phyloP scores from a whole-genome alignment of 2,113 vertebrate genomes.

The Oreochromis spilurus region DNA sequence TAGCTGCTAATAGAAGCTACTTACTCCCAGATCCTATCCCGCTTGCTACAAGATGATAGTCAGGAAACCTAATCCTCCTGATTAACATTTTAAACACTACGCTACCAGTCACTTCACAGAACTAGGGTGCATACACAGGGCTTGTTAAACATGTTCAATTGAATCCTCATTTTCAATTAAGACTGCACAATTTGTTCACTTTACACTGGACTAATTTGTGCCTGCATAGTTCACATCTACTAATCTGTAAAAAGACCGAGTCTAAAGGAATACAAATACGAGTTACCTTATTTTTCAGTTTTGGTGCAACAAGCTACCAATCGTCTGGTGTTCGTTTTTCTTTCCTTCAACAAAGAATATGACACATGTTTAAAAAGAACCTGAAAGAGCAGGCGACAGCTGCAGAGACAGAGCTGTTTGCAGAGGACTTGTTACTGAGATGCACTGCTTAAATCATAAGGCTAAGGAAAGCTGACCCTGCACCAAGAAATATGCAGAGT shows the following conservation, averaged over 20 bases:
- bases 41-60: slow-evolving; percentile 12
- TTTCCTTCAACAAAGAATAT: background rate
- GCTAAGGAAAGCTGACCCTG: slow-evolving; percentile 6
- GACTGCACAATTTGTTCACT: slow-evolving; percentile 27
- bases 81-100: slow-evolving; percentile 26
- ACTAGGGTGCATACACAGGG: background rate
- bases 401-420: background rate
- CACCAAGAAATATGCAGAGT: slow-evolving; percentile 12
- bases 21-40: slow-evolving; percentile 1
- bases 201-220: slow-evolving; percentile 2
- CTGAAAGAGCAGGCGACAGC: background rate
- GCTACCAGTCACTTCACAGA: background rate
- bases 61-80: slow-evolving; percentile 17
- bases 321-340: background rate
- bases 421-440: slow-evolving; percentile 16
- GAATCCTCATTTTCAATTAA: background rate
- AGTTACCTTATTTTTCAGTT: background rate
- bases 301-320: background rate
- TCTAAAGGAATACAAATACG: background rate
- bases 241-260: background rate
- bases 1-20: background rate
- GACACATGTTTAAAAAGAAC: background rate
- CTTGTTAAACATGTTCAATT: slow-evolving; percentile 2
- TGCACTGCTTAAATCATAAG: slow-evolving; percentile 11
- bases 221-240: background rate